phyloP scores from a whole-genome alignment of 2,797 vertebrate species.

The Arctocebus calabarensis region DNA sequence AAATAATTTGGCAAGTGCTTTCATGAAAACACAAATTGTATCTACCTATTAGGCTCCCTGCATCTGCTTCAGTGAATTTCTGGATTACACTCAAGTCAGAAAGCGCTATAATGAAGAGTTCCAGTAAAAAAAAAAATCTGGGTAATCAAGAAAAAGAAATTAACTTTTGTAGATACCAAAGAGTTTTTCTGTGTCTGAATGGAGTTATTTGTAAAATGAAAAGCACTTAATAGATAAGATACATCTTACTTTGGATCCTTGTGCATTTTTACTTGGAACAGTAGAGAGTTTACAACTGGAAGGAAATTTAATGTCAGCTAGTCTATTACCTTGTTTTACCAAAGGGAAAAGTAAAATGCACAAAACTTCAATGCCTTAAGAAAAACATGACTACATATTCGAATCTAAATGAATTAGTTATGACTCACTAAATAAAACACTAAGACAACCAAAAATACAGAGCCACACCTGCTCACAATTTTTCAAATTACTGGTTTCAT shows the following conservation, averaged over 20 bases:
- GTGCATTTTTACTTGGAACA: slow-evolving; percentile 33
- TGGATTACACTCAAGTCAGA: neutral
- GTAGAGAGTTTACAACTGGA: neutral
- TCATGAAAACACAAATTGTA: neutral
- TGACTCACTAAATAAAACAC: slow-evolving; percentile 38
- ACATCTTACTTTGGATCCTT: neutral
- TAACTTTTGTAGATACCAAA: slow-evolving; percentile 27
- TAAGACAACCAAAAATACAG: neutral
- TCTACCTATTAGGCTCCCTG: neutral
- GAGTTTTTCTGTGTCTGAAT: neutral
- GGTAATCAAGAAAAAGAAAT: slow-evolving; percentile 4
- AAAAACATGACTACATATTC: neutral
- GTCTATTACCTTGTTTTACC: slow-evolving; percentile 21
- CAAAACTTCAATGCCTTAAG: neutral
- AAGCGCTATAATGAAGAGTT: neutral
- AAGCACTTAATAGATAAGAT: slow-evolving; percentile 44
- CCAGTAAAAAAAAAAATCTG: neutral
- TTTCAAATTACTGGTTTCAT: slow-evolving; percentile 21
- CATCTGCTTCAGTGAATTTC: neutral
- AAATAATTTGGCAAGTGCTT: slow-evolving; percentile 19
- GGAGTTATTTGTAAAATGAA: slow-evolving; percentile 37
- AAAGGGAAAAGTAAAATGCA: slow-evolving; percentile 20
- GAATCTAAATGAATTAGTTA: slow-evolving; percentile 33
- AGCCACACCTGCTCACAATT: slow-evolving; percentile 1
- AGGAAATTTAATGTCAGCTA: slow-evolving; percentile 24